Conservation (phyloP, 23 tunicate genomes). For the Trididemnum nubilum region DNA sequence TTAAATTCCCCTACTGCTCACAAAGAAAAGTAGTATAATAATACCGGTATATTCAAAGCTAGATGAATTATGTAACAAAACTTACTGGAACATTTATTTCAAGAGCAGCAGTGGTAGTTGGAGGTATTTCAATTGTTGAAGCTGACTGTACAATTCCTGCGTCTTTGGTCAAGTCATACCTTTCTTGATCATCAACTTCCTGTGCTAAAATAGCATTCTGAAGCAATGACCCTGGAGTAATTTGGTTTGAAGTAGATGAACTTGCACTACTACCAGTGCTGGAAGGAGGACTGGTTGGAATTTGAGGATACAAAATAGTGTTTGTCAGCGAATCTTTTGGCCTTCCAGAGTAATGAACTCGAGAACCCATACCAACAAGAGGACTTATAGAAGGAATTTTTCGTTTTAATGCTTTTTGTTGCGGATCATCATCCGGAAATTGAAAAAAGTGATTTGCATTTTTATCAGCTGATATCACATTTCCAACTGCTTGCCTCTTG, state of each 20-base stretch:
- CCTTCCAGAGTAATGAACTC: constrained; percentile 25
- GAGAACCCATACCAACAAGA: constrained; percentile 32
- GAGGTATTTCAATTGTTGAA: background rate
- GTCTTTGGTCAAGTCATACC: constrained; percentile 17
- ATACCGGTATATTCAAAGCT: too few species aligned
- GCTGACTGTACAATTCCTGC: background rate
- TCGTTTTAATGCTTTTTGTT: constrained; percentile 66
- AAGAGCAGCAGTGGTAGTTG: background rate
- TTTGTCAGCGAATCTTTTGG: constrained; percentile 23
- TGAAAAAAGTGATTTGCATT: constrained; percentile 52
- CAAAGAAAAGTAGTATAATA: too few species aligned
- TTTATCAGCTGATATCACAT: constrained; percentile 57
- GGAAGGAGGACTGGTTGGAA: constrained; percentile 48
- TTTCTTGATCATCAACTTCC: constrained; percentile 23
- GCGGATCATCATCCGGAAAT: constrained; percentile 68
- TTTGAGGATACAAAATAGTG: constrained; percentile 11
- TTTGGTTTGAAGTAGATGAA: constrained; percentile 27
- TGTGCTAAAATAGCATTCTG: constrained; percentile 11
- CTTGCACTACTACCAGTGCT: constrained; percentile 55
- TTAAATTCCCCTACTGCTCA: too few species aligned
- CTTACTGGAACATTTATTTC: background rate
- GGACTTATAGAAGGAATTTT: constrained; percentile 73
- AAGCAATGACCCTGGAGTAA: constrained; percentile 22
- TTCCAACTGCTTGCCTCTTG: constrained; percentile 89
- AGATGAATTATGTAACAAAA: background rate